Conservation (phyloP, 2,113 vertebrate genomes). For the Halichoerus grypus region DNA sequence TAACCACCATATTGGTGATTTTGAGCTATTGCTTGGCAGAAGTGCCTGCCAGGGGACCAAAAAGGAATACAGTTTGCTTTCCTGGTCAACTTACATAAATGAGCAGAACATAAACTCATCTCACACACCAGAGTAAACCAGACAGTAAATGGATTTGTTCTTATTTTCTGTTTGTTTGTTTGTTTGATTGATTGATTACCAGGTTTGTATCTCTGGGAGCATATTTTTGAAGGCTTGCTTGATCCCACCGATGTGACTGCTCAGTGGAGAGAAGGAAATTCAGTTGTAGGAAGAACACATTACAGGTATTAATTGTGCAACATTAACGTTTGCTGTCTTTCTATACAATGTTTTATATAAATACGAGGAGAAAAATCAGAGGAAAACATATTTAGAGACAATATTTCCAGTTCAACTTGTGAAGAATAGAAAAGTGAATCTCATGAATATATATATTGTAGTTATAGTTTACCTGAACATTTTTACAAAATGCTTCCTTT, state of each 20-base stretch:
- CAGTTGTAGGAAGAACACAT: slow-evolving; percentile 90
- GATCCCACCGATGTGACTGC: slow-evolving; percentile 92
- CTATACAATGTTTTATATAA: background rate
- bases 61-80: background rate
- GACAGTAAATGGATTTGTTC: background rate
- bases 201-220: slow-evolving; percentile 98
- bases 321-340: background rate
- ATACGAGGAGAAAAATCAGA: slow-evolving; percentile 5
- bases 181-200: slow-evolving; percentile 65
- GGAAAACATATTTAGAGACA: background rate
- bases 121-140: background rate
- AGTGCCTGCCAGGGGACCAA: background rate
- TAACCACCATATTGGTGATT: background rate
- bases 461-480: slow-evolving; percentile 41
- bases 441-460: background rate
- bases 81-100: background rate
- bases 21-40: background rate
- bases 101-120: background rate
- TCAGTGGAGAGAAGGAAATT: slow-evolving; percentile 96
- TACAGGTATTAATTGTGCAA: slow-evolving; percentile 91
- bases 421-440: slow-evolving; percentile 34
- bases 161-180: background rate
- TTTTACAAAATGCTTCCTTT: background rate
- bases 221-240: slow-evolving; percentile 94
- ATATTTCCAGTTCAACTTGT: slow-evolving; percentile 48